Evolutionary conservation across 2,797 vertebrate genomes (phyloP).

Genomic region (Pempheris klunzingeri): DNA sequence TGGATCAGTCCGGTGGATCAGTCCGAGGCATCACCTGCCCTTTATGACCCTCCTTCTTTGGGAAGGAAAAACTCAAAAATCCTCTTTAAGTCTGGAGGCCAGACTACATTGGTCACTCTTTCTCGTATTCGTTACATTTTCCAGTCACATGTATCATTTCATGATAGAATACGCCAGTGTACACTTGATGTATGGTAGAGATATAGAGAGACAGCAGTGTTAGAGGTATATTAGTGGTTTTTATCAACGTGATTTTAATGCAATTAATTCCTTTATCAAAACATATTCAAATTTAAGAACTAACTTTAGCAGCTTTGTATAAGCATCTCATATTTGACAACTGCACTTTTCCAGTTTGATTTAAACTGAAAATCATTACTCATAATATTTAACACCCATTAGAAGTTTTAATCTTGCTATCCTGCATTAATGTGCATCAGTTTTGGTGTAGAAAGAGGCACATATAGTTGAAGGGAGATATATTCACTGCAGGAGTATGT

Average conservation of each 20-base stretch:
- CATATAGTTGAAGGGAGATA: neutral
- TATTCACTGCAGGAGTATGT: constrained; percentile 1
- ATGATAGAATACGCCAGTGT: neutral
- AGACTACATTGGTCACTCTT: neutral
- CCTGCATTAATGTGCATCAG: neutral
- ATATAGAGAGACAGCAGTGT: too few relatives aligned
- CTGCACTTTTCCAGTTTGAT: neutral
- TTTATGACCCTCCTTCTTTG: too few relatives aligned
- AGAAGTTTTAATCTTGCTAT: neutral
- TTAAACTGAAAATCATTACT: neutral
- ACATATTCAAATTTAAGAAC: neutral
- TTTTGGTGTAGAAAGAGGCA: neutral
- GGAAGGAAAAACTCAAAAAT: too few relatives aligned
- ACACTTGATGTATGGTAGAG: too few relatives aligned
- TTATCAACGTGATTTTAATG: neutral
- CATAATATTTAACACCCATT: neutral
- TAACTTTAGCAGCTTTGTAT: neutral
- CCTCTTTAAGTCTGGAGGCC: neutral
- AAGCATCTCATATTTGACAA: neutral
- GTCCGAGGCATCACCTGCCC: too few relatives aligned
- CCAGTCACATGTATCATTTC: neutral
- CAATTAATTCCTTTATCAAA: neutral
- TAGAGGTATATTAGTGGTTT: neutral
- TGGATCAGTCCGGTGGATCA: too few relatives aligned
- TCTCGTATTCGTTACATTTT: neutral